Conservation (phyloP, 2,113 vertebrate species). For the Heteronetta atricapilla region DNA sequence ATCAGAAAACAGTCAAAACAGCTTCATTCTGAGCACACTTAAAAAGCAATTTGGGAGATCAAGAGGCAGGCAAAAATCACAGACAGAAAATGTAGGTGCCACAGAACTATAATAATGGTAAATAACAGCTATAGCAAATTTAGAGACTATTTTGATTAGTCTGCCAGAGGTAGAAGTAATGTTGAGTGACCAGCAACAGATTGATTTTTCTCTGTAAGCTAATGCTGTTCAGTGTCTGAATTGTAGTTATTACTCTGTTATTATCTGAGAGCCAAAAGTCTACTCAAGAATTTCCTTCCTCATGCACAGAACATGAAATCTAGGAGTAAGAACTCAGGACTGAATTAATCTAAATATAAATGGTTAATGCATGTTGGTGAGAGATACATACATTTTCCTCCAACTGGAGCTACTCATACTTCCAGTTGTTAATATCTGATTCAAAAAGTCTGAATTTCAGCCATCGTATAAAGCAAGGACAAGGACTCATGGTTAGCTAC, state of each 20-base stretch:
- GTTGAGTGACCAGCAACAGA: not conserved
- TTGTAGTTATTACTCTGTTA: not conserved
- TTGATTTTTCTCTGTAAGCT: slow-evolving; percentile 23
- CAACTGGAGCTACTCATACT: not conserved
- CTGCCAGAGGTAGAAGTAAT: not conserved
- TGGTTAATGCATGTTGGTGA: not conserved
- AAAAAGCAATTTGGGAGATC: not conserved
- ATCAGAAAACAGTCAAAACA: not conserved
- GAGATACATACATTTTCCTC: not conserved
- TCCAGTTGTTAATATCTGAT: slow-evolving; percentile 7
- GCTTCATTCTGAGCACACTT: not conserved
- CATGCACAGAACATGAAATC: not conserved
- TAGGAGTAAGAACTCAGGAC: not conserved
- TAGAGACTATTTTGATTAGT: slow-evolving; percentile 1
- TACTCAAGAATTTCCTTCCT: not conserved
- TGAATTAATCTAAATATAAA: not conserved
- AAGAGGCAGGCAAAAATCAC: slow-evolving; percentile 15
- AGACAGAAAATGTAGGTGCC: not conserved
- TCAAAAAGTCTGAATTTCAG: slow-evolving; percentile 34
- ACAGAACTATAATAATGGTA: not conserved
- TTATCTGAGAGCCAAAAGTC: not conserved
- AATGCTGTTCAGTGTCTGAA: not conserved
- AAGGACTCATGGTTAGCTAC: not conserved
- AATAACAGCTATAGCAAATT: not conserved
- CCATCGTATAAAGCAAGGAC: slow-evolving; percentile 18